phyloP scores from a whole-genome alignment of 2,888 invertebrate species.

The Sericinus montela region DNA sequence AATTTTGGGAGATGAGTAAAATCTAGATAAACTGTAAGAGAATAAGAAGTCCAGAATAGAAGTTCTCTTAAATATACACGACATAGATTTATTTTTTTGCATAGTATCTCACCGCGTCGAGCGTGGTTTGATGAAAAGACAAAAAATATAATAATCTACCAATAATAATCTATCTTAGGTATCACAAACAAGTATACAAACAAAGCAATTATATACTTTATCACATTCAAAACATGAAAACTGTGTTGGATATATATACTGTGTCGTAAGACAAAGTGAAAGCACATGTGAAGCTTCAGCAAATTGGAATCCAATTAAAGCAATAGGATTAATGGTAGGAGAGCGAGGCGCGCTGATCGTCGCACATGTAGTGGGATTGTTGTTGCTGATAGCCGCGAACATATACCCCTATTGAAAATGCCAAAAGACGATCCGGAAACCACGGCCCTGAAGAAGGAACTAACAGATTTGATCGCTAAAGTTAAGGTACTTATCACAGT shows the following conservation, averaged over 20 bases:
- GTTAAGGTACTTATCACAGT: slow-evolving; percentile 83
- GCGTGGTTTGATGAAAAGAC: no score
- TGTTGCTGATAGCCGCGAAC: not conserved
- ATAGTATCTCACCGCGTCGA: no score
- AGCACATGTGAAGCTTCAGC: slow-evolving; percentile 62
- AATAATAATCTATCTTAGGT: no score
- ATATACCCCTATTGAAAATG: slow-evolving; percentile 66
- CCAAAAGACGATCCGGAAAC: slow-evolving; percentile 92
- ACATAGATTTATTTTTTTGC: no score
- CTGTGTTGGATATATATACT: slow-evolving; percentile 17
- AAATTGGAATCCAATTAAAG: slow-evolving; percentile 60
- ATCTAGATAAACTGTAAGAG: no score
- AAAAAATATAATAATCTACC: no score
- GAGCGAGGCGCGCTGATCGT: slow-evolving; percentile 22
- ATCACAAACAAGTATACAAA: not conserved
- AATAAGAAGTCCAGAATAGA: no score
- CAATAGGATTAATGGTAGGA: slow-evolving; percentile 51
- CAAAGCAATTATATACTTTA: not conserved
- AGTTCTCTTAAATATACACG: no score
- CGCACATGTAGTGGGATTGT: slow-evolving; percentile 7
- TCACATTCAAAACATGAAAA: not conserved
- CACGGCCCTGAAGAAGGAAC: slow-evolving; percentile 87
- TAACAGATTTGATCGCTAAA: slow-evolving; percentile 88
- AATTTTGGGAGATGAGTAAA: no score
- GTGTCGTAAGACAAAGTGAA: slow-evolving; percentile 32